Base-by-base conservation (phyloP, 2,888 invertebrate species). In the Drosophila dives region DNA sequence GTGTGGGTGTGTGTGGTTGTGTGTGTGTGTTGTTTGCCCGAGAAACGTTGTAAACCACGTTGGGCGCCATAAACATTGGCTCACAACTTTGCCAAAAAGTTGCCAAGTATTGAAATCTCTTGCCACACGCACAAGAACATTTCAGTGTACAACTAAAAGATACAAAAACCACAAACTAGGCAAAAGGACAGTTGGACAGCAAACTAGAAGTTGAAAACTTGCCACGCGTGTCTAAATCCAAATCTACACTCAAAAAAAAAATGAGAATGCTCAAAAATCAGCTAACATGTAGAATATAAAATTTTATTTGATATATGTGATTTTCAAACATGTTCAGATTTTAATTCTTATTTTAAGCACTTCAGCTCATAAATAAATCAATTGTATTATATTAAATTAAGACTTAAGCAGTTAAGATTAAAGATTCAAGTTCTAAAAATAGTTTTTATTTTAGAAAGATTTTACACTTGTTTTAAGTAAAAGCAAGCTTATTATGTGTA, bases 81-180 rank as follows among this genome's bases (percentile, higher is more conserved):
- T 71, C 79, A 72, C 83, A 83, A 81, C 78, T 84, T 72, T 55
- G 5, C 55, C 75, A 78, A 53, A 73, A 87, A 85, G 69, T 80
- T 75, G 40, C 36, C 72, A 75, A 82, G 77, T 77, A 85, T 87
- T 84, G 83, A 84, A 85, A 85, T 87, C 88, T 79, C 76, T 85
- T 74, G 71, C 55, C 33, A 38, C 38, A 56, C 59, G 45, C 38
- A 26, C 11, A 53, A 38, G 49, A 61, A 58, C 66, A 66, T 45
- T 75, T 70, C 45, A 49, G 20, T 42, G 71, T 26, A 59, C 42
- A 67, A 50, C 67, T 51, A 60, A 50, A 67, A 69, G 63, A 80
- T 58, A 67, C 54, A 64, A 71, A 74, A 74, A 67, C 82, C 82
- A 53, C 72, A 54, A 77, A 62, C 53, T 51, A 23, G 50, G 63